These are phyloP conservation scores for Euzetes globulus DNA, from an alignment of 2,888 invertebrate species.

Conservation along the genomic window DNA sequence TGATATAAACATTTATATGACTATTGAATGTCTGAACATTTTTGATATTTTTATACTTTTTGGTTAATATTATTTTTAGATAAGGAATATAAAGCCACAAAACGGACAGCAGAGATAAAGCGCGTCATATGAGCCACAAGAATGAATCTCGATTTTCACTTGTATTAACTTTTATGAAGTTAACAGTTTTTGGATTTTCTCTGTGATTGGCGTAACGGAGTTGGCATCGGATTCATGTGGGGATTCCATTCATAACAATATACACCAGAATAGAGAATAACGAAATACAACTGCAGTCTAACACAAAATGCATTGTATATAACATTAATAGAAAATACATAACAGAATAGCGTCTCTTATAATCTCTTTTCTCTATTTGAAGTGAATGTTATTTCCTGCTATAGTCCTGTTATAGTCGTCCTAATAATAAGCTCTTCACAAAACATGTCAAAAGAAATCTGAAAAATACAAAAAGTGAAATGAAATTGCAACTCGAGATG, in stretches of 20 bases:
- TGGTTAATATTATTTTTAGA: conserved; percentile 5
- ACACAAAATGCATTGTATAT: neutral
- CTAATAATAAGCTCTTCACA: conserved; percentile 28
- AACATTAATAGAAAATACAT: neutral
- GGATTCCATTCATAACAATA: conserved; percentile 1
- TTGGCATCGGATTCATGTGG: conserved; percentile 15
- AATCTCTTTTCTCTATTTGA: conserved; percentile 23
- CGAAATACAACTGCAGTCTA: neutral
- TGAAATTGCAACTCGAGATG: conserved; percentile 19
- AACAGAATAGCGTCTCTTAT: conserved; percentile 4
- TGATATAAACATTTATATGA: conserved; percentile 13
- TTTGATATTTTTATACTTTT: conserved; percentile 25
- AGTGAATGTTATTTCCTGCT: conserved; percentile 29
- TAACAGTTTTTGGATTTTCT: conserved; percentile 14
- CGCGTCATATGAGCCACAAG: conserved; percentile 13
- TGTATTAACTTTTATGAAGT: conserved; percentile 24
- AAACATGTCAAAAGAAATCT: conserved; percentile 19
- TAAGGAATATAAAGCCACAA: conserved; percentile 26
- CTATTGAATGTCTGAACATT: conserved; percentile 1
- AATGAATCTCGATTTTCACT: conserved; percentile 18
- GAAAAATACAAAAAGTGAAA: conserved; percentile 8
- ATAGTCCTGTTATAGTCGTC: conserved; percentile 7
- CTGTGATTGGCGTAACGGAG: conserved; percentile 20
- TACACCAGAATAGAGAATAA: neutral
- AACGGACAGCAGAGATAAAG: conserved; percentile 21